Percentiles rank a stretch among this genome's conserved stretches.
These are phyloP conservation scores for Hylaeus volcanicus DNA, from an alignment of 1,140 invertebrate genomes.

Conservation along the genomic window DNA sequence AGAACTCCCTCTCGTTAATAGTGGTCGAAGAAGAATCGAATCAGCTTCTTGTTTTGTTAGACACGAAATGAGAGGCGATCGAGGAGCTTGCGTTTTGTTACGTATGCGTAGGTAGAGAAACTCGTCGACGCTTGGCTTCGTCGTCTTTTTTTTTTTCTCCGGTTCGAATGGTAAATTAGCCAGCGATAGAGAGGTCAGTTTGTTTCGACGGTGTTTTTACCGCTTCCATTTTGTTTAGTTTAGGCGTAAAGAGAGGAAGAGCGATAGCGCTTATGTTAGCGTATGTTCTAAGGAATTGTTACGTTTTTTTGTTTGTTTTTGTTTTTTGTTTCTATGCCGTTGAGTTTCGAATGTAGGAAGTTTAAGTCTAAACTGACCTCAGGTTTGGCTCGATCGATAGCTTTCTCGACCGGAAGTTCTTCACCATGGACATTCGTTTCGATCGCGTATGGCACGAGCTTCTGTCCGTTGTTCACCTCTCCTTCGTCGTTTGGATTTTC, in stretches of 20 bases:
- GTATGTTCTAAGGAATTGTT: slow-evolving; percentile 12
- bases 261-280: slow-evolving; percentile 24
- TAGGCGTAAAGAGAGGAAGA: slow-evolving; percentile 11
- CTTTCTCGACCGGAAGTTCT: slow-evolving; percentile 22
- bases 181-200: background rate
- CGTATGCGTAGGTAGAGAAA: background rate
- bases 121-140: background rate
- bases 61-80: slow-evolving; percentile 8
- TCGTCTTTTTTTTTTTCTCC: background rate
- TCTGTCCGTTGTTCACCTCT: background rate
- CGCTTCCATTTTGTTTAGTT: slow-evolving; percentile 2
- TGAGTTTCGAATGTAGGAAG: background rate
- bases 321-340: slow-evolving; percentile 12
- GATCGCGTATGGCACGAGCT: background rate
- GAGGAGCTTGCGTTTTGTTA: background rate
- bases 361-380: slow-evolving; percentile 60
- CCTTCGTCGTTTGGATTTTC: background rate
- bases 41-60: slow-evolving; percentile 8
- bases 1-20: slow-evolving; percentile 2
- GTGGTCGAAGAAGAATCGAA: slow-evolving; percentile 3
- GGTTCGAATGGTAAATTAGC: background rate
- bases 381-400: slow-evolving; percentile 32
- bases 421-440: slow-evolving; percentile 8
- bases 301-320: slow-evolving; percentile 15
- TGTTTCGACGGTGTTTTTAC: background rate